A percentile compares a stretch with the other conserved stretches of the same genome.
These are phyloP conservation scores for Cheilosia scutellata DNA, from an alignment of 2,888 invertebrate genomes.

Conservation along the genomic window DNA sequence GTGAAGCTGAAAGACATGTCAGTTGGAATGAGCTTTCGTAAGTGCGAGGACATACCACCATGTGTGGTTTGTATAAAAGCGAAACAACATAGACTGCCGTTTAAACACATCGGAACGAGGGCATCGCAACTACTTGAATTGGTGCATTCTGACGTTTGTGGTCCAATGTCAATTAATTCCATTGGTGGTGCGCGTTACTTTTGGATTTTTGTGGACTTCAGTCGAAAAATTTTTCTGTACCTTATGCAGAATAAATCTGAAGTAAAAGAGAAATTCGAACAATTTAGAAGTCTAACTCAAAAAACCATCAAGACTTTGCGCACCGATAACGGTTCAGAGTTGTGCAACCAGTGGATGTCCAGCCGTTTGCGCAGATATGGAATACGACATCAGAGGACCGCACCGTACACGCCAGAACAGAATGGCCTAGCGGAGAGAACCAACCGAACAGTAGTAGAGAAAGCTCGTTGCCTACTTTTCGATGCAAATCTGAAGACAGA, in stretches of 20 bases:
- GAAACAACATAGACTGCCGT: constrained; percentile 5
- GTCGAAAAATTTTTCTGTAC: constrained; percentile 44
- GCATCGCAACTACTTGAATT: constrained; percentile 35
- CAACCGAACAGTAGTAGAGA: constrained; percentile 73
- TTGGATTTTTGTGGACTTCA: constrained; percentile 79
- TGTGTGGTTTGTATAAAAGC: constrained; percentile 17
- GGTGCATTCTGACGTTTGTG: constrained; percentile 39
- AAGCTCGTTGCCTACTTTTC: constrained; percentile 74
- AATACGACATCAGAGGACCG: constrained; percentile 7
- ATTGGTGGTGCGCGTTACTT: constrained; percentile 80
- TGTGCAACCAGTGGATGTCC: background rate
- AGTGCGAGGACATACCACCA: background rate
- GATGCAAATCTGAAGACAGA: constrained; percentile 54
- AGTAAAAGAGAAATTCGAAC: constrained; percentile 51
- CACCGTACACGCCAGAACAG: constrained; percentile 43
- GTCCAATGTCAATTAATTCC: constrained; percentile 16
- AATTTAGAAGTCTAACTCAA: constrained; percentile 51
- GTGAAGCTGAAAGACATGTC: background rate
- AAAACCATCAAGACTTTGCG: constrained; percentile 32
- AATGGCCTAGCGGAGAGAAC: constrained; percentile 55
- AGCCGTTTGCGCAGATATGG: constrained; percentile 10
- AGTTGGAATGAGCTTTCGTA: constrained; percentile 2
- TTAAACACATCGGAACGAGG: constrained; percentile 21
- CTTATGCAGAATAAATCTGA: constrained; percentile 17
- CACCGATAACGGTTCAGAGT: constrained; percentile 33